Evolutionary conservation across 2,797 vertebrate genomes (phyloP).

Genomic region (Spheniscus humboldti): DNA sequence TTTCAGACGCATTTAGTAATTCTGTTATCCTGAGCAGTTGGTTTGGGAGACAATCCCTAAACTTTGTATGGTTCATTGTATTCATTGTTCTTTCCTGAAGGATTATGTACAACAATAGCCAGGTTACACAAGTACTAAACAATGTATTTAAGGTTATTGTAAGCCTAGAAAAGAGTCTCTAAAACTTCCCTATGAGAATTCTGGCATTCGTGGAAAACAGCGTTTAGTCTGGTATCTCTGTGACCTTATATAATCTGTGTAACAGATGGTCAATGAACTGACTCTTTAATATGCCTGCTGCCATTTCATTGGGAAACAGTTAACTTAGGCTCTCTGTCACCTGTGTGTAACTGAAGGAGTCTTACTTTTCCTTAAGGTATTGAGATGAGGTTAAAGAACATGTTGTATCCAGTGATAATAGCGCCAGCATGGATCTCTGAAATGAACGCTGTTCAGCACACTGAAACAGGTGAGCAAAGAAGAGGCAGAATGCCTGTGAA

Average conservation of each 20-base stretch:
- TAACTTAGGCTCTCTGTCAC: not conserved
- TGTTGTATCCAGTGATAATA: slow-evolving; percentile 87
- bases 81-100: not conserved
- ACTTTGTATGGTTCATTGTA: not conserved
- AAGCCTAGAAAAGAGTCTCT: not conserved
- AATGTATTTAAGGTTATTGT: not conserved
- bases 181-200: not conserved
- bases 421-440: slow-evolving; percentile 86
- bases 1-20: not conserved
- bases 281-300: not conserved
- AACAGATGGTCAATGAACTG: not conserved
- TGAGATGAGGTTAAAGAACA: slow-evolving; percentile 93
- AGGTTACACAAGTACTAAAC: not conserved
- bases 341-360: not conserved
- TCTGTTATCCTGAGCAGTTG: not conserved
- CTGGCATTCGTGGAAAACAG: not conserved
- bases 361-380: slow-evolving; percentile 77
- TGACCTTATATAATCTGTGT: not conserved
- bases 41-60: not conserved
- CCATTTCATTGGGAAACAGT: not conserved
- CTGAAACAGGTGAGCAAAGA: slow-evolving; percentile 78
- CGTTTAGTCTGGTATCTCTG: not conserved
- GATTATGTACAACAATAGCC: not conserved
- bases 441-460: slow-evolving; percentile 79
- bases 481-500: not conserved